A percentile compares a stretch with the other conserved stretches of the same genome.
Evolutionary conservation across 2,797 vertebrate species (phyloP).

Genomic region (Pseudochirops corinnae): DNA sequence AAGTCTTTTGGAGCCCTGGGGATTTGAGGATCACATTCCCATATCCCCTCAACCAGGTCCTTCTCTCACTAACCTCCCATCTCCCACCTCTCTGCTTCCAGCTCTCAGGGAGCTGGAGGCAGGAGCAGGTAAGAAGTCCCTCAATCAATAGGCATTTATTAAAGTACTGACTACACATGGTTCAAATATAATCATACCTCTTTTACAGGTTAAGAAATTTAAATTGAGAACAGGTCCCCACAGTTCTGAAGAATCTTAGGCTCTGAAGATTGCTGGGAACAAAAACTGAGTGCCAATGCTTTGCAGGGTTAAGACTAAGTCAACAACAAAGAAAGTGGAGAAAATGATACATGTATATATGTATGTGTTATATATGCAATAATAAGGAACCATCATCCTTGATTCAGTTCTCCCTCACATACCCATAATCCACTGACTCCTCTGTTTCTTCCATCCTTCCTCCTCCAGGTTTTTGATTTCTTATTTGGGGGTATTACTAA

Average conservation of each 20-base stretch:
- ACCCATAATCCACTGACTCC: background rate
- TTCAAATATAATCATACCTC: background rate
- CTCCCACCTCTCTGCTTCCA: background rate
- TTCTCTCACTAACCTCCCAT: background rate
- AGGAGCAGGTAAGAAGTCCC: background rate
- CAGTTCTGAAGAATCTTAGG: background rate
- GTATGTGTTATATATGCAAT: background rate
- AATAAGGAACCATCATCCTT: background rate
- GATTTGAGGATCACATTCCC: background rate
- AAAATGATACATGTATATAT: background rate
- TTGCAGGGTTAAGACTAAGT: background rate
- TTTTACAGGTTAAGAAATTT: background rate
- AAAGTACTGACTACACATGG: background rate
- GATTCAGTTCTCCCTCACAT: background rate
- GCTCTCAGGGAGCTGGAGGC: background rate
- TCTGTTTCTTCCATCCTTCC: background rate
- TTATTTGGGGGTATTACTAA: background rate
- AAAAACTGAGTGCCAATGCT: background rate
- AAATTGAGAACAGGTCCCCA: background rate
- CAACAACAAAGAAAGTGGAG: background rate
- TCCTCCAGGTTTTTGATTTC: background rate
- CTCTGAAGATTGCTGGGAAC: background rate
- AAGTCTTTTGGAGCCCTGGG: background rate
- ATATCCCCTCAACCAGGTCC: background rate
- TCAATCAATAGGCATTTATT: background rate